phyloP scores from a whole-genome alignment of 2,113 vertebrate species.

The Lasiurus borealis region DNA sequence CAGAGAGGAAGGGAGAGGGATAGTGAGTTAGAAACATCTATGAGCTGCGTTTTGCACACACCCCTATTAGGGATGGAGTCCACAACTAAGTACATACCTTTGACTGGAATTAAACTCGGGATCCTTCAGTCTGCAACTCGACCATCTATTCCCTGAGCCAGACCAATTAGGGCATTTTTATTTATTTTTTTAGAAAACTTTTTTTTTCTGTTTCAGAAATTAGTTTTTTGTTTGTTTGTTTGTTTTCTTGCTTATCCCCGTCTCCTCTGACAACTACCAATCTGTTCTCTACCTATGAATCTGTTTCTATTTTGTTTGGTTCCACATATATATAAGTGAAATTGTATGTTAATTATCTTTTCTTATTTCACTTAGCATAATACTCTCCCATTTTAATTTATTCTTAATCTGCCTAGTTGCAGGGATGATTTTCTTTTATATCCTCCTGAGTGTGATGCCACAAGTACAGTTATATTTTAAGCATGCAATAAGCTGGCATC shows the following conservation, averaged over 20 bases:
- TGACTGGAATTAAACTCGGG: too few relatives aligned
- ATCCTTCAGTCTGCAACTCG: too few relatives aligned
- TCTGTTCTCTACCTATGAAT: not conserved
- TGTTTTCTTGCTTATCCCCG: not conserved
- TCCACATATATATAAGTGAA: not conserved
- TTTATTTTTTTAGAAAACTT: not conserved
- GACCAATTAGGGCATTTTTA: not conserved
- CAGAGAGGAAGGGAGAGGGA: too few relatives aligned
- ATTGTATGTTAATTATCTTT: not conserved
- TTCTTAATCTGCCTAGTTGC: conserved; percentile 17
- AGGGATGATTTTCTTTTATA: not conserved
- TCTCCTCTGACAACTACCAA: not conserved
- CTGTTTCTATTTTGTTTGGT: not conserved
- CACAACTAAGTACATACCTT: too few relatives aligned
- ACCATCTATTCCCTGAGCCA: too few relatives aligned
- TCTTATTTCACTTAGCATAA: not conserved
- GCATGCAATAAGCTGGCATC: not conserved
- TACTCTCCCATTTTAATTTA: not conserved
- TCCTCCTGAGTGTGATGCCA: not conserved
- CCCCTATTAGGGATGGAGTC: too few relatives aligned
- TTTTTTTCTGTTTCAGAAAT: not conserved
- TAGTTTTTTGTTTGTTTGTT: not conserved
- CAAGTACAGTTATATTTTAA: not conserved
- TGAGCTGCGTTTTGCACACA: too few relatives aligned
- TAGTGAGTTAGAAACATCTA: too few relatives aligned